phyloP scores from a whole-genome alignment of 2,797 vertebrate species.

The Hemitrygon akajei region DNA sequence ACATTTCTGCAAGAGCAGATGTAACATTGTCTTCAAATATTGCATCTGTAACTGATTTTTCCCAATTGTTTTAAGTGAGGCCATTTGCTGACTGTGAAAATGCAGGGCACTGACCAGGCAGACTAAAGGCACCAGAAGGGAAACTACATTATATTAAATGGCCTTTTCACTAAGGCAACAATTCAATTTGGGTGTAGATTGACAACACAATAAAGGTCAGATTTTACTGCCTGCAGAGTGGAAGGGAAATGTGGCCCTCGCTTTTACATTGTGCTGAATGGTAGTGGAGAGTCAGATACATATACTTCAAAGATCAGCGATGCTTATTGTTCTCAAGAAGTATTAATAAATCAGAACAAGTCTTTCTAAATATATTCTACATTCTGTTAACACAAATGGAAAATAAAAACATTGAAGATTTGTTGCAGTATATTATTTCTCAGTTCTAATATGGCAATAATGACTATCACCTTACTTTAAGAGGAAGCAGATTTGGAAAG shows the following conservation, averaged over 20 bases:
- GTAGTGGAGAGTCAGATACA: background rate
- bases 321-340: background rate
- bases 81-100: background rate
- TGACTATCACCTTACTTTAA: background rate
- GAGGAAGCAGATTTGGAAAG: background rate
- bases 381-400: background rate
- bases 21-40: slow-evolving; percentile 1
- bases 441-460: background rate
- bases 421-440: background rate
- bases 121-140: slow-evolving; percentile 35
- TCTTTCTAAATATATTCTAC: background rate
- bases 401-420: background rate
- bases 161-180: slow-evolving; percentile 24
- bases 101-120: background rate
- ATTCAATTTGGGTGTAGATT: slow-evolving; percentile 31
- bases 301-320: background rate
- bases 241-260: slow-evolving; percentile 20
- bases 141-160: slow-evolving; percentile 26
- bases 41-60: slow-evolving; percentile 18
- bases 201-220: slow-evolving; percentile 33
- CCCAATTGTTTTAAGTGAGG: slow-evolving; percentile 24
- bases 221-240: slow-evolving; percentile 11
- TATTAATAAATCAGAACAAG: background rate
- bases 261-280: slow-evolving; percentile 24
- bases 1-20: background rate